phyloP scores from a whole-genome alignment of 1,140 invertebrate genomes.

The Panagrolaimus sp. region DNA sequence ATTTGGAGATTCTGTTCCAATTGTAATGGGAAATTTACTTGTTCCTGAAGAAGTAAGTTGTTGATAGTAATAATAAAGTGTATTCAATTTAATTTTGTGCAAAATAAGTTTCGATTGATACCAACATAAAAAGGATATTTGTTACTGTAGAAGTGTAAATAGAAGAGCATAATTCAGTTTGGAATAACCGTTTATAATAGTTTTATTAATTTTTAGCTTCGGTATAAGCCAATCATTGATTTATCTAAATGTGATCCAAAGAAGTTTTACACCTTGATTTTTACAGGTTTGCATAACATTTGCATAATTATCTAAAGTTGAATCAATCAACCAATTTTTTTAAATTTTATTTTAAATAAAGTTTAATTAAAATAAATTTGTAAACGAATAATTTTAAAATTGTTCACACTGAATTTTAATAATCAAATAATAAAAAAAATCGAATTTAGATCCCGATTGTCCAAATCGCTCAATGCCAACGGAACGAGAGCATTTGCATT shows the following conservation, averaged over 20 bases:
- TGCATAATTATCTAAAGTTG: too few species aligned
- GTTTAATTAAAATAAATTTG: too few species aligned
- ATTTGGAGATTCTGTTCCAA: conserved; percentile 20
- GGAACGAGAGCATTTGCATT: conserved; percentile 27
- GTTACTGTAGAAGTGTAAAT: too few species aligned
- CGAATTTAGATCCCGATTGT: conserved; percentile 24
- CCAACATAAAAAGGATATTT: too few species aligned
- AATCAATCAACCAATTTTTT: background rate
- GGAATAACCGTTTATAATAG: background rate
- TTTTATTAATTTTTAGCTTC: conserved; percentile 20
- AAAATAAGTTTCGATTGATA: too few species aligned
- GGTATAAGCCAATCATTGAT: conserved; percentile 7
- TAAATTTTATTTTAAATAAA: too few species aligned
- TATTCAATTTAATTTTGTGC: too few species aligned
- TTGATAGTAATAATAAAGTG: background rate
- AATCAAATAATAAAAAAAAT: conserved; percentile 3
- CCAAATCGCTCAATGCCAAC: conserved; percentile 27
- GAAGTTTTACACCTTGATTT: conserved; percentile 28
- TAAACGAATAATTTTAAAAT: too few species aligned
- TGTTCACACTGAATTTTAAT: too few species aligned
- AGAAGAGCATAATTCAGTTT: too few species aligned
- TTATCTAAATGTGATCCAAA: conserved; percentile 21
- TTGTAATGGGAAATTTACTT: conserved; percentile 26
- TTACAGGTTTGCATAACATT: conserved; percentile 28
- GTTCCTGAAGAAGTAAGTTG: conserved; percentile 25